A percentile compares a stretch with the other conserved stretches of the same genome.
These are phyloP conservation scores for Leistus spinibarbis DNA, from an alignment of 2,888 invertebrate genomes.

Conservation along the genomic window DNA sequence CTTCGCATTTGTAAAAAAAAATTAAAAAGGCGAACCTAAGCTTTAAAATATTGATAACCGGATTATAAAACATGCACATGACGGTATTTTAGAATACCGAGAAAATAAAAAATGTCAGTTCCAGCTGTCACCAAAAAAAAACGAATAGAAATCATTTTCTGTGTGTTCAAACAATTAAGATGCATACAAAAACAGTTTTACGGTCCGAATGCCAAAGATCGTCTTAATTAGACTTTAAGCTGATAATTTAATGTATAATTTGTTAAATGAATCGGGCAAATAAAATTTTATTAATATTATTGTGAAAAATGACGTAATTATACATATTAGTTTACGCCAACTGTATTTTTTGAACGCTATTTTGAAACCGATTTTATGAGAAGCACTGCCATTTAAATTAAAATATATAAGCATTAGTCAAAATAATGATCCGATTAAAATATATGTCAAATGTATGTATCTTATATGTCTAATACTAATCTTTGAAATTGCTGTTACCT, in stretches of 20 bases:
- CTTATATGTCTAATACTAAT: not conserved
- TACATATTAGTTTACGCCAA: not conserved
- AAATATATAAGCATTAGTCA: conserved; percentile 34
- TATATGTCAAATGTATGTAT: not conserved
- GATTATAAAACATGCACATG: not conserved
- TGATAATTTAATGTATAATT: not conserved
- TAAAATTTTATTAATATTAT: not conserved
- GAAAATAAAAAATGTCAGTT: not conserved
- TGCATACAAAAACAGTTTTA: not conserved
- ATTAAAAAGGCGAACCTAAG: not conserved
- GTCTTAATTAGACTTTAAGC: not conserved
- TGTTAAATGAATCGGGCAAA: not conserved
- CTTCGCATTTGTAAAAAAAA: conserved; percentile 23
- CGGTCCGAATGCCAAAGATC: not conserved
- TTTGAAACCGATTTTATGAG: not conserved
- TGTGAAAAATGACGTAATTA: not conserved
- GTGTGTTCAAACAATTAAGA: not conserved
- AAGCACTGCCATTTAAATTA: conserved; percentile 39
- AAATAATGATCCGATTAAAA: conserved; percentile 9
- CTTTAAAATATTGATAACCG: not conserved
- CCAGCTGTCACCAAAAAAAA: not conserved
- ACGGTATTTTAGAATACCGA: not conserved
- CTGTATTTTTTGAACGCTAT: not conserved
- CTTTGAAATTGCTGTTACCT: conserved; percentile 23
- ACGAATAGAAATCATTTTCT: not conserved